Conservation (phyloP, 2,113 vertebrate species). For the Nothocercus nigrocapillus region DNA sequence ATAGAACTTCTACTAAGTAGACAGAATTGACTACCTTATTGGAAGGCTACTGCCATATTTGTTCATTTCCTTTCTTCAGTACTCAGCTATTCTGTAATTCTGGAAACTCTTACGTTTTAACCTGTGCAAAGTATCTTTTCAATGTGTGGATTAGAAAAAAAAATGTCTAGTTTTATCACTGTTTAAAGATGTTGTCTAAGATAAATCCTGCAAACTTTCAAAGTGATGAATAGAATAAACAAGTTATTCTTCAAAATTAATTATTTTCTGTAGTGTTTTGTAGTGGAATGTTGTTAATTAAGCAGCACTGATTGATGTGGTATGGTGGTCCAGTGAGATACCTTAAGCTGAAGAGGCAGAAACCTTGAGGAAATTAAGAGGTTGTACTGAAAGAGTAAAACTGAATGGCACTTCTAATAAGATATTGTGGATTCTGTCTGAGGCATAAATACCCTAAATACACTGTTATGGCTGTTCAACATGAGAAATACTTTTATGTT, state of each 20-base stretch:
- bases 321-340: not conserved
- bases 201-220: not conserved
- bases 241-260: not conserved
- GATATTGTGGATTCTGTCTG: not conserved
- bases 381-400: not conserved
- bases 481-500: not conserved
- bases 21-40: not conserved
- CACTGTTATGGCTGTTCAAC: not conserved
- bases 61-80: not conserved
- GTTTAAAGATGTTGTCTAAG: not conserved
- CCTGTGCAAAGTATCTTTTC: not conserved
- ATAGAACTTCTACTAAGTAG: not conserved
- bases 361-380: not conserved
- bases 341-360: not conserved
- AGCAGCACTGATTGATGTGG: not conserved
- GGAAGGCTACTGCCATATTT: not conserved
- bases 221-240: not conserved
- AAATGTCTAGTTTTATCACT: not conserved
- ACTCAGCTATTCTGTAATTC: not conserved
- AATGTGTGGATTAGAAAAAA: not conserved
- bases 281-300: not conserved
- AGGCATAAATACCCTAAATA: not conserved
- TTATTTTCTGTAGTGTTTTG: not conserved
- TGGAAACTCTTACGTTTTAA: not conserved
- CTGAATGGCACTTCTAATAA: not conserved